A percentile compares a stretch with the other conserved stretches of the same genome.
Conservation (phyloP, 2,113 vertebrate species). For the Cricetomys ansorgei region DNA sequence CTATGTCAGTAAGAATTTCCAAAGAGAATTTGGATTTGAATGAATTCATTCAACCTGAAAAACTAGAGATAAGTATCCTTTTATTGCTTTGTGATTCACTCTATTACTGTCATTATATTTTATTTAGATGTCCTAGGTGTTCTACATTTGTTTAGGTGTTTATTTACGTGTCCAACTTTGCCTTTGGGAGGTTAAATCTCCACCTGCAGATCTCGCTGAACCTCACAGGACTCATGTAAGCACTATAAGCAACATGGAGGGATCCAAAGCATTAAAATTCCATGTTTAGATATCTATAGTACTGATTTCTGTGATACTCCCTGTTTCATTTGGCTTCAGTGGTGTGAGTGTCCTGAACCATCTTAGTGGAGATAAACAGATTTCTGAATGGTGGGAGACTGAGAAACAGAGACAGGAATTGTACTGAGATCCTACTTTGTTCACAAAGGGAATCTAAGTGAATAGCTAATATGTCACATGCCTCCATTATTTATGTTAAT, state of each 20-base stretch:
- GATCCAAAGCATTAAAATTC: background rate
- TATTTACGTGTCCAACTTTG: too few species aligned
- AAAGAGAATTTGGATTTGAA: background rate
- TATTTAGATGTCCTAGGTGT: background rate
- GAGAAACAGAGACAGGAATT: background rate
- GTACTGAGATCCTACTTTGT: background rate
- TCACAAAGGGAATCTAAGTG: background rate
- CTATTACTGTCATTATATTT: background rate
- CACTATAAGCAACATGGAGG: background rate
- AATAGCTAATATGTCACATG: background rate
- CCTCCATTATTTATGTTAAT: background rate
- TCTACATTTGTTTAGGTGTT: too few species aligned
- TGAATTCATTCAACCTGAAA: background rate
- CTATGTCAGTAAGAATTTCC: accelerated
- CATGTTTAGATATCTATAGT: background rate
- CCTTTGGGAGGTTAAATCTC: background rate
- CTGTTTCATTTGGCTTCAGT: background rate
- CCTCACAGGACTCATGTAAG: too few species aligned
- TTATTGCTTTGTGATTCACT: background rate
- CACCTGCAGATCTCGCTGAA: background rate
- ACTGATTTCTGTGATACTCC: background rate
- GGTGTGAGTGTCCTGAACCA: background rate
- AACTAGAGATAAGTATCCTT: background rate
- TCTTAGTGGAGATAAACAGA: background rate
- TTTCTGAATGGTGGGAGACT: background rate